Percentiles rank a stretch among this genome's conserved stretches.
These are phyloP conservation scores for Zaprionus vittiger DNA, from an alignment of 1,140 invertebrate genomes.

Conservation along the genomic window DNA sequence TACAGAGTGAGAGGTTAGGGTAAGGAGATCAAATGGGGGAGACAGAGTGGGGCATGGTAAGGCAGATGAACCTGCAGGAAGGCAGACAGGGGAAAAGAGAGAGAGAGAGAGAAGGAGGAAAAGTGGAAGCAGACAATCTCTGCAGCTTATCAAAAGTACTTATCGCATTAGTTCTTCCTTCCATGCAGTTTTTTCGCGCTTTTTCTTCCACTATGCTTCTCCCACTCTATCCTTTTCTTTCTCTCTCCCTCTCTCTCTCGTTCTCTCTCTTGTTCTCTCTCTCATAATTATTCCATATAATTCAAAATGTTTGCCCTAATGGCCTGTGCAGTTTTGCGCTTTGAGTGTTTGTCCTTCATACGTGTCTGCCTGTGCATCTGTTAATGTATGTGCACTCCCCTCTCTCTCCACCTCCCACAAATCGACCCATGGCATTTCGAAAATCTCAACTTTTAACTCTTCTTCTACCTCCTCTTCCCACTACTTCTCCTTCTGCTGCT, in stretches of 20 bases:
- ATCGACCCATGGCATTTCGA: constrained; percentile 4
- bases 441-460: constrained; percentile 76
- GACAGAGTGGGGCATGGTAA: too few relatives aligned
- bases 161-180: constrained; percentile 65
- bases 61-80: too few relatives aligned
- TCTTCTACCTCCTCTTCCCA: background rate
- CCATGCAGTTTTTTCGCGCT: constrained; percentile 45
- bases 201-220: background rate
- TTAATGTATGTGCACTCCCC: background rate
- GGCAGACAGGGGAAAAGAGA: too few relatives aligned
- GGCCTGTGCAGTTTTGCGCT: background rate
- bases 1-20: too few relatives aligned
- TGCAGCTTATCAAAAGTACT: constrained; percentile 43
- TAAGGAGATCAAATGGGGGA: too few relatives aligned
- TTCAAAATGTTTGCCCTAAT: constrained; percentile 33
- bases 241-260: background rate
- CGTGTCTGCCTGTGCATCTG: constrained; percentile 1
- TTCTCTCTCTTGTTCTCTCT: too few relatives aligned
- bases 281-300: constrained; percentile 60
- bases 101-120: too few relatives aligned
- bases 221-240: background rate
- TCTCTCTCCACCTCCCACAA: background rate
- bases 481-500: background rate
- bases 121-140: constrained; percentile 20
- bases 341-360: constrained; percentile 5